A percentile compares a stretch with the other conserved stretches of the same genome.
These are phyloP conservation scores for Nyctereutes procyonoides DNA, from an alignment of 2,113 vertebrate genomes.

Conservation along the genomic window DNA sequence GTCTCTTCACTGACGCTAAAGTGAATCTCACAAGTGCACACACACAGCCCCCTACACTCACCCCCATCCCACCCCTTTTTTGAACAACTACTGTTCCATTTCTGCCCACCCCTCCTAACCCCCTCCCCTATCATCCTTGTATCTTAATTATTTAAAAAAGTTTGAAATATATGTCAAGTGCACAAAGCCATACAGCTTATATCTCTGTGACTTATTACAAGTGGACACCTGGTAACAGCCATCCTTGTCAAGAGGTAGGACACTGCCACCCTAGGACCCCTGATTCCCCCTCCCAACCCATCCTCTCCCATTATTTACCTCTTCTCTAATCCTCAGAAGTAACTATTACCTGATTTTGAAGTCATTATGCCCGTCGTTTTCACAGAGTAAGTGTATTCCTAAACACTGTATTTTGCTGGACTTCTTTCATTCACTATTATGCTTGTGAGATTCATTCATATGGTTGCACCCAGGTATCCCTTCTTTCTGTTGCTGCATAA, in stretches of 20 bases:
- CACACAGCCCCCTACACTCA: neutral
- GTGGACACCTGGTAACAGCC: too few relatives aligned
- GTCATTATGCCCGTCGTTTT: neutral
- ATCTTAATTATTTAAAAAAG: neutral
- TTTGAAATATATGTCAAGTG: neutral
- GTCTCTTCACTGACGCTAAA: neutral
- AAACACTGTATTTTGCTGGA: neutral
- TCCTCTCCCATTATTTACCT: too few relatives aligned
- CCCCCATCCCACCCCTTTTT: neutral
- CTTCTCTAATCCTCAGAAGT: neutral
- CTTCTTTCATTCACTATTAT: neutral
- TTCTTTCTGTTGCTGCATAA: neutral
- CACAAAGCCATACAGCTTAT: neutral
- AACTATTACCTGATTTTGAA: neutral
- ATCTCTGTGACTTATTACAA: neutral
- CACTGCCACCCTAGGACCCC: too few relatives aligned
- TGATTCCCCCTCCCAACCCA: accelerated
- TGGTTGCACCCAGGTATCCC: too few relatives aligned
- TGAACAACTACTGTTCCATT: neutral
- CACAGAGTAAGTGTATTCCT: neutral
- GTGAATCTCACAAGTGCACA: neutral
- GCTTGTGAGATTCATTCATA: neutral
- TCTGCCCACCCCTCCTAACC: too few relatives aligned
- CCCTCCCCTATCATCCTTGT: neutral
- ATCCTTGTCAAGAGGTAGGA: too few relatives aligned